phyloP scores from a whole-genome alignment of 1,140 invertebrate genomes.

The Diplogasteroides magnus region DNA sequence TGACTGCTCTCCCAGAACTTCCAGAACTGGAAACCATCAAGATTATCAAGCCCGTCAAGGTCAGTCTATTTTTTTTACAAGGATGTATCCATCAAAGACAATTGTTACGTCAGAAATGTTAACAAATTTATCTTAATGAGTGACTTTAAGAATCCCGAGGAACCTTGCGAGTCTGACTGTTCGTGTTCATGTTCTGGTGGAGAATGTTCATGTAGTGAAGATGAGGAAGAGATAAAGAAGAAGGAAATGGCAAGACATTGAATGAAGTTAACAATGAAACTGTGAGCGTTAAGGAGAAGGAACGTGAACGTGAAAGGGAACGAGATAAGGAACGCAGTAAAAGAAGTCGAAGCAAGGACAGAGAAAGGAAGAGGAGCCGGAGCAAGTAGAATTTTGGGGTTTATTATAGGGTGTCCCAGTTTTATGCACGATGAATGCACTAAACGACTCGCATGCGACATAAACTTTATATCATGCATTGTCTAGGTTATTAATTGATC shows the following conservation, averaged over 20 bases:
- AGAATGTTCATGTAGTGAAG: conserved; percentile 44
- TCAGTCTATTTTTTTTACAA: conserved; percentile 23
- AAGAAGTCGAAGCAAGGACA: conserved; percentile 31
- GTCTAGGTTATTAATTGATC: not conserved
- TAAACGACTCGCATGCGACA: no score
- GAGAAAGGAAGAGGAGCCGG: conserved; percentile 23
- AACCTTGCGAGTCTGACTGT: conserved; percentile 30
- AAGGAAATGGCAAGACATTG: not conserved
- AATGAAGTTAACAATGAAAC: conserved; percentile 21
- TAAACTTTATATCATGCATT: no score
- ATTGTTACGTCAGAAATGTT: no score
- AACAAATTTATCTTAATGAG: conserved; percentile 8
- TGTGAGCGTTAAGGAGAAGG: conserved; percentile 10
- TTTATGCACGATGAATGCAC: no score
- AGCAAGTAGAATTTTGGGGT: no score
- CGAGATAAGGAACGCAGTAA: conserved; percentile 19
- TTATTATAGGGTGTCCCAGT: no score
- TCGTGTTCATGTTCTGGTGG: conserved; percentile 51
- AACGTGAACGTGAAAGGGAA: conserved; percentile 15
- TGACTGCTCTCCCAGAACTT: conserved; percentile 47
- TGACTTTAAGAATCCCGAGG: conserved; percentile 9
- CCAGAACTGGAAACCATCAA: conserved; percentile 20
- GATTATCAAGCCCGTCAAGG: conserved; percentile 18
- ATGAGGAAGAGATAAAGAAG: conserved; percentile 14
- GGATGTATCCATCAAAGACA: no score